Base-by-base conservation (phyloP, 1,140 invertebrate genomes). In the Drosophila busckii region DNA sequence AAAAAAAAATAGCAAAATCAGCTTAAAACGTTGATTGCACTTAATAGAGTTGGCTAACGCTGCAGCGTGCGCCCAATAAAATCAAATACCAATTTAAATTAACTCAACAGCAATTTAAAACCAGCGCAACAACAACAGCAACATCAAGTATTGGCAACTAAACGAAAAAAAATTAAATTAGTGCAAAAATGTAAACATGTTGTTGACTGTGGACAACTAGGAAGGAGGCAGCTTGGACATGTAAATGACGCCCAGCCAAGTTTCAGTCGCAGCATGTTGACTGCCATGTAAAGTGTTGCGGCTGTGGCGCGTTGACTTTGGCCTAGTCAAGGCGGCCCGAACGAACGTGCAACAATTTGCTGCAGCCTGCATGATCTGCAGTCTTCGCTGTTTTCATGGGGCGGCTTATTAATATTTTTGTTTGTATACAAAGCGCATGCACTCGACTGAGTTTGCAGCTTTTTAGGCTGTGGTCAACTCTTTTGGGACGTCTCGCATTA, bases 1-100 rank as follows among this genome's bases (percentile, higher is more conserved):
- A 23, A 65, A 35, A 67, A 59, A 23, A 22, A 26, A 63, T 80
- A 63, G 62, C 67, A 78, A 80, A 73, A 68, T 73, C 49, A 49
- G 46, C 55, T 63, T 70, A 80, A 80, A 80, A 63, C 69, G 78
- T 73, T 80, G 73, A 80, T 69, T 82, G 69, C 44, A 46, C 73
- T 82, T 80, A 80, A 80, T 80, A 73, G 73, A 80, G 75, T 80
- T 82, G 75, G 73, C 75, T 75, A 35, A 31, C 35, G 42, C 40
- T 49, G n/a, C 42, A 38, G 29, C 38, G 34, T 46, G 66, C 63
- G 65, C 75, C 64, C 69, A 80, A 80, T 80, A 80, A 82, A 80
- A 80, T 80, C 73, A 80, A 80, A 80, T 82, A 80, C 75, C 73
- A 82, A 80, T 80, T 80, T 80, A 80, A 80, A 80, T 80, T 80